These are phyloP conservation scores for Glaucidium brasilianum DNA, from an alignment of 2,113 vertebrate genomes.

Conservation along the genomic window DNA sequence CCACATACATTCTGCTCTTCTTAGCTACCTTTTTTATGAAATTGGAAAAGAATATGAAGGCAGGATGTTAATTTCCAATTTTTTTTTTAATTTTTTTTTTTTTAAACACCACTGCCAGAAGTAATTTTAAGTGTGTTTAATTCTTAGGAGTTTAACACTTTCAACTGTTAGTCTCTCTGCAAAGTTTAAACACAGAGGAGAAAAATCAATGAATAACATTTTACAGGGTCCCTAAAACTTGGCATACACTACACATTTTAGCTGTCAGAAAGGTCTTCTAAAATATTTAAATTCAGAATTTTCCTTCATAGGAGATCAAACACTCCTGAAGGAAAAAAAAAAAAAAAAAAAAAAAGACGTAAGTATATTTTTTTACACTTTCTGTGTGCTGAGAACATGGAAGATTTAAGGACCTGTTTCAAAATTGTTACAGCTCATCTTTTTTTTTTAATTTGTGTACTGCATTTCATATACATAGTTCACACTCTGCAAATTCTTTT, in stretches of 20 bases:
- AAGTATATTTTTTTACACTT: neutral
- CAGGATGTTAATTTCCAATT: constrained; percentile 8
- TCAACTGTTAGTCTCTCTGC: constrained; percentile 5
- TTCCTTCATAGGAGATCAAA: neutral
- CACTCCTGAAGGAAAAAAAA: neutral
- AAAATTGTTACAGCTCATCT: neutral
- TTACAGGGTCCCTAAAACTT: neutral
- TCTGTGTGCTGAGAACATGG: neutral
- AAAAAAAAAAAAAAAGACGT: neutral
- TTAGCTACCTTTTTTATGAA: constrained; percentile 21
- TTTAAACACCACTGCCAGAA: neutral
- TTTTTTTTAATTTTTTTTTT: neutral
- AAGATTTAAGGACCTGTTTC: neutral
- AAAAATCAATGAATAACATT: neutral
- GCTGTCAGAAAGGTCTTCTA: neutral
- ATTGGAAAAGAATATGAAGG: neutral
- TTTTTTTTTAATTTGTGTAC: neutral
- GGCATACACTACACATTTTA: neutral
- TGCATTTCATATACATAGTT: neutral
- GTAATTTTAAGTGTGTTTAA: constrained; percentile 41
- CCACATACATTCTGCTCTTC: neutral
- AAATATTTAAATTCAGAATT: neutral
- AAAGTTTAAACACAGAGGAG: neutral
- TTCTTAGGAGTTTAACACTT: constrained; percentile 37
- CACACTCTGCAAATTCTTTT: neutral